Conservation (phyloP, 2,888 invertebrate species). For the Syrista parreyssii region DNA sequence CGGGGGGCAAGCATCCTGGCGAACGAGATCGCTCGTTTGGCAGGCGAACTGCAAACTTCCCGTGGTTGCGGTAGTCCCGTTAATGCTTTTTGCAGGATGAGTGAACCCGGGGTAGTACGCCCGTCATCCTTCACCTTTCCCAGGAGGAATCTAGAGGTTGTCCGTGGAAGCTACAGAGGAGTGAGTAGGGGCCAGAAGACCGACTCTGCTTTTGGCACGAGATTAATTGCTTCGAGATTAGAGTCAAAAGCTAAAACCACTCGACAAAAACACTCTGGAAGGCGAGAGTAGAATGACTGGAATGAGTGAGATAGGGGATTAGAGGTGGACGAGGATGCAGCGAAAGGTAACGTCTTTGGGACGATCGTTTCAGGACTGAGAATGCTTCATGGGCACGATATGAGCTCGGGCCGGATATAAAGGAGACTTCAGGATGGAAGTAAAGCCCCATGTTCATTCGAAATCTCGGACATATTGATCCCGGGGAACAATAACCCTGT, state of each 20-base stretch:
- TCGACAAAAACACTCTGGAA: neutral
- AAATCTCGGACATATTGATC: neutral
- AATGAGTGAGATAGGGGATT: neutral
- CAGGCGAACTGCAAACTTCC: neutral
- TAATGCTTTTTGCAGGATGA: neutral
- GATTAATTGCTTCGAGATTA: slow-evolving; percentile 42
- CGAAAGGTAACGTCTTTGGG: neutral
- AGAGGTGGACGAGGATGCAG: neutral
- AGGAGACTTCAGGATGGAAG: neutral
- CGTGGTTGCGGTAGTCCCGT: neutral
- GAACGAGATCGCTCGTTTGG: neutral
- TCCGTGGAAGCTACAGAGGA: neutral
- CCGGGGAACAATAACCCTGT: neutral
- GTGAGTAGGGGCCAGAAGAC: neutral
- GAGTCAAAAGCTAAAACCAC: slow-evolving; percentile 37
- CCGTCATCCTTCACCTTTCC: neutral
- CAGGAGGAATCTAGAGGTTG: neutral
- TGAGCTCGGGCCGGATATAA: neutral
- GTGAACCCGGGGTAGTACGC: neutral
- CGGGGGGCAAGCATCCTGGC: neutral
- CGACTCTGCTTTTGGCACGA: slow-evolving; percentile 35
- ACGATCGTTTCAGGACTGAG: neutral
- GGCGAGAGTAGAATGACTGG: neutral
- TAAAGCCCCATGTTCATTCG: neutral
- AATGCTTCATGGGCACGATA: neutral